Conservation (phyloP, 2,888 invertebrate species). For the Orthosia incerta region DNA sequence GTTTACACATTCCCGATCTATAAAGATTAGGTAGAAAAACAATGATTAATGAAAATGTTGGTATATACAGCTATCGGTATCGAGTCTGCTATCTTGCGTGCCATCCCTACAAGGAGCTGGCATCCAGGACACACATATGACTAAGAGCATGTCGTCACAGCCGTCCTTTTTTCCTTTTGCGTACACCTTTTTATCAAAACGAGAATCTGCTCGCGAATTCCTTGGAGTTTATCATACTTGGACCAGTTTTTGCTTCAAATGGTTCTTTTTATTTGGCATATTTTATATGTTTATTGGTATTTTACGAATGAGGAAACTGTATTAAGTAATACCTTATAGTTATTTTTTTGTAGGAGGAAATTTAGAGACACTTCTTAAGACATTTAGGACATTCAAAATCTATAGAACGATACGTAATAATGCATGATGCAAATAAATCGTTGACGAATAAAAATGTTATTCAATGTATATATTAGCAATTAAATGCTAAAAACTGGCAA, state of each 20-base stretch:
- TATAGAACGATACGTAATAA: too few species aligned
- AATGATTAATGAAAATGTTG: conserved; percentile 9
- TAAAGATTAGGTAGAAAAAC: conserved; percentile 33
- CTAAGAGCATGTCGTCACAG: conserved; percentile 43
- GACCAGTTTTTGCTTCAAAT: conserved; percentile 4
- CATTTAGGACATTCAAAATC: too few species aligned
- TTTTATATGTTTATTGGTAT: conserved; percentile 1
- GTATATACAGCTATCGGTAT: background rate
- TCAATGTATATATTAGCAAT: background rate
- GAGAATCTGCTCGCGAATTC: conserved; percentile 34
- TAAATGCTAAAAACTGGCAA: background rate
- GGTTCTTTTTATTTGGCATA: conserved; percentile 21
- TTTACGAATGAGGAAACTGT: background rate
- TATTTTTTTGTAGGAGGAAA: fast-evolving
- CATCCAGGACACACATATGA: conserved; percentile 38
- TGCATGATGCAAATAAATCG: too few species aligned
- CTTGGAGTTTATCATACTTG: conserved; percentile 8
- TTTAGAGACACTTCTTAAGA: background rate
- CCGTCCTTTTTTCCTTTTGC: conserved; percentile 28
- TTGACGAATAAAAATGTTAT: background rate
- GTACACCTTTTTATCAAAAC: conserved; percentile 25
- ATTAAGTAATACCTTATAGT: background rate
- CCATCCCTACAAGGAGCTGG: conserved; percentile 40
- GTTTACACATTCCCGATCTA: background rate
- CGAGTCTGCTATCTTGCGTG: conserved; percentile 12